A percentile compares a stretch with the other conserved stretches of the same genome.
phyloP scores from a whole-genome alignment of 2,888 invertebrate species.

The Cheilosia variabilis region DNA sequence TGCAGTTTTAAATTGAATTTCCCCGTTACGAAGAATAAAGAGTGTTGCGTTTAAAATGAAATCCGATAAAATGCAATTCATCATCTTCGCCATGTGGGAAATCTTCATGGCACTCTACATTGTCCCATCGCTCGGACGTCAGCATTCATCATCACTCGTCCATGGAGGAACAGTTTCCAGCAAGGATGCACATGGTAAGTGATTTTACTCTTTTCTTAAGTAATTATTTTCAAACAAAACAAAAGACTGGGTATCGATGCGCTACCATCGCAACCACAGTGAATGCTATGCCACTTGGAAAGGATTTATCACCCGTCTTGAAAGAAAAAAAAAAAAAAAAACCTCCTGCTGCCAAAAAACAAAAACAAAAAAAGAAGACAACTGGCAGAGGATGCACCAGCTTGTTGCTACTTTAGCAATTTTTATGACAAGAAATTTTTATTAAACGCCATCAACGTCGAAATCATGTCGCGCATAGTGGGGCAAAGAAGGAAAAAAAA shows the following conservation, averaged over 20 bases:
- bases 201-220: slow-evolving; percentile 16
- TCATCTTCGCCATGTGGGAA: slow-evolving; percentile 83
- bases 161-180: slow-evolving; percentile 78
- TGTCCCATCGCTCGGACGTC: slow-evolving; percentile 76
- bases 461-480: slow-evolving; percentile 60
- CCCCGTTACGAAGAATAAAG: slow-evolving; percentile 11
- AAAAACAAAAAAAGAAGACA: slow-evolving; percentile 23
- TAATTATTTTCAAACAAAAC: slow-evolving; percentile 31
- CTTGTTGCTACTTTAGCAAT: slow-evolving; percentile 72
- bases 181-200: slow-evolving; percentile 83
- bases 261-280: slow-evolving; percentile 18
- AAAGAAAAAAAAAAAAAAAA: slow-evolving; percentile 1
- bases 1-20: slow-evolving; percentile 2
- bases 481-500: background rate
- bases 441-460: slow-evolving; percentile 73
- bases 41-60: slow-evolving; percentile 79
- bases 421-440: slow-evolving; percentile 70
- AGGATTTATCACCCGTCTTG: slow-evolving; percentile 46
- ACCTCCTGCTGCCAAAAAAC: slow-evolving; percentile 5
- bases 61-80: slow-evolving; percentile 83
- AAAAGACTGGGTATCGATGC: background rate
- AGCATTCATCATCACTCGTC: slow-evolving; percentile 70
- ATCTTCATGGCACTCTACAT: slow-evolving; percentile 80
- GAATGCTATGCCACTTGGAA: slow-evolving; percentile 35
- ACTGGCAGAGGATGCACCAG: slow-evolving; percentile 58